Evolutionary conservation across 2,888 invertebrate genomes (phyloP).

Genomic region (Cenopis cana): DNA sequence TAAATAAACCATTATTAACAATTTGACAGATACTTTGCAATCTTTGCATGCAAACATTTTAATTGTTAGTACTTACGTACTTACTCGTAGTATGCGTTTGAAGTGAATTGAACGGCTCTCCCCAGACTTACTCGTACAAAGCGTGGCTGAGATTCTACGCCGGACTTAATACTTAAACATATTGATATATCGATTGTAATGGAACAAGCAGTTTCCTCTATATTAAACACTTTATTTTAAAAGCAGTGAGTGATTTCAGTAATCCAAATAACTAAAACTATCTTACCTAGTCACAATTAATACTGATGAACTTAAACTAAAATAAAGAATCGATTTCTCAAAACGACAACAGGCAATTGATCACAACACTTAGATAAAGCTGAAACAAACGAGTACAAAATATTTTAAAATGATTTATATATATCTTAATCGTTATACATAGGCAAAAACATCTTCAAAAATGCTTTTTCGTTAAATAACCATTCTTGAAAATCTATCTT

Average conservation of each 20-base stretch:
- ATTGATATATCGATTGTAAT: constrained; percentile 39
- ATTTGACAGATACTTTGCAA: neutral
- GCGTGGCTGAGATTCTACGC: constrained; percentile 37
- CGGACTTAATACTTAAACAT: constrained; percentile 31
- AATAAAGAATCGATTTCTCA: constrained; percentile 13
- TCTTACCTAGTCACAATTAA: constrained; percentile 37
- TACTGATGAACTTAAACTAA: constrained; percentile 43
- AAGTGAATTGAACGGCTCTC: constrained; percentile 8
- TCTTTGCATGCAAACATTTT: neutral
- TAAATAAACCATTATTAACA: constrained; percentile 1
- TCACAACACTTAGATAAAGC: constrained; percentile 51
- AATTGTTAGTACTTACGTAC: neutral
- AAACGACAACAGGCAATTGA: constrained; percentile 42
- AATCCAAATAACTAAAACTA: constrained; percentile 36
- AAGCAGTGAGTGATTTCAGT: constrained; percentile 38
- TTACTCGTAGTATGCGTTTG: neutral
- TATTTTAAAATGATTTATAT: constrained; percentile 44
- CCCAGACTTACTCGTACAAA: constrained; percentile 9
- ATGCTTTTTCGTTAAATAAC: constrained; percentile 23
- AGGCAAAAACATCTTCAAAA: constrained; percentile 47
- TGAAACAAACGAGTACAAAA: constrained; percentile 45
- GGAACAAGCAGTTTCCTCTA: constrained; percentile 37
- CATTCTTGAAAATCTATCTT: constrained; percentile 58
- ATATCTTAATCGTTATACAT: constrained; percentile 42
- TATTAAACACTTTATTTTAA: constrained; percentile 29